Base-by-base conservation (phyloP, 53 echinoderm and acorn worm species). In the Temnopleurus reevesii region DNA sequence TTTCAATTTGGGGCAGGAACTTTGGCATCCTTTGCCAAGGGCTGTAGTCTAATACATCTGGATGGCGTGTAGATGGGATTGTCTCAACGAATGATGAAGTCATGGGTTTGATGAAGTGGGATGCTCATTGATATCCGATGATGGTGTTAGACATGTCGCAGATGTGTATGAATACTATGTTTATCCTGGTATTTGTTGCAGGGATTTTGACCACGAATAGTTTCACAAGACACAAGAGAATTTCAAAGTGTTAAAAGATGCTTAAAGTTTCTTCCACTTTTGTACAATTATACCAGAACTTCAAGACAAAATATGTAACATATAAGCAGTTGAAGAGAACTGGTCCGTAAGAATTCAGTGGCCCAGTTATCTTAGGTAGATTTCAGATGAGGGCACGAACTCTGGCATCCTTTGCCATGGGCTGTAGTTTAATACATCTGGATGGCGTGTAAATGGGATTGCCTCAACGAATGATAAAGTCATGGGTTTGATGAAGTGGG, bases 391-490 rank as follows among this genome's bases (percentile, higher is more conserved):
- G 79, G 79, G 79, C 49, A 28, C 46, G 45, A 79, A 79, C 46
- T 46, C 46, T 49, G 79, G 46, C 49, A 79, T 46, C 79, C 29
- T 47, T 46, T 12, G 79, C 79, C 79, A 12, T 26, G 36, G 49
- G 79, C 46, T 79, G 79, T 79, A 79, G 46, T 49, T 28, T 17
- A 47, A 79, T 79, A 46, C 79, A 28, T 46, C 79, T 27, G 51
- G 49, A 26, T 12, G 5, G 23, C n/a, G 23, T n/a, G n/a, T n/a
- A n/a, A n/a, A 65, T 65, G 65, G 65, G 28, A 12, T n/a, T 8
- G 71, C 19, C 49, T 71, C 36, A 71, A 71, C 41, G 71, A 41
- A 4, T n/a, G n/a, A n/a, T n/a, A n/a, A n/a, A n/a, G n/a, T n/a
- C n/a, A n/a, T n/a, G n/a, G n/a, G n/a, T n/a, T n/a, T 71, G 41